A percentile compares a stretch with the other conserved stretches of the same genome.
Evolutionary conservation across 2,113 vertebrate genomes (phyloP).

Genomic region (Platycercus adscitus): DNA sequence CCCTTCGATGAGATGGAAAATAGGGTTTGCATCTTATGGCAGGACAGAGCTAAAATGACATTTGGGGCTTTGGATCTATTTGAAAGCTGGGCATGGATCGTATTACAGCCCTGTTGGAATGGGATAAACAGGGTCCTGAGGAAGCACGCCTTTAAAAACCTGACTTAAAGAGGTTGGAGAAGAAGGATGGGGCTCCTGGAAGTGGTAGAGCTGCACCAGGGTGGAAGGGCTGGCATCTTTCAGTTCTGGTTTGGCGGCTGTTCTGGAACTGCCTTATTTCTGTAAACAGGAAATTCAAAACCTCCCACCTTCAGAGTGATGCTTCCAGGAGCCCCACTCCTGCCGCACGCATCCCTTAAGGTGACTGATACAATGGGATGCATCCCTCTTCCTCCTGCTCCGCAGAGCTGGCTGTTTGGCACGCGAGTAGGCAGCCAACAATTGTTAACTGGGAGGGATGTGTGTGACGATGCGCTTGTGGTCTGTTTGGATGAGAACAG

Average conservation of each 20-base stretch:
- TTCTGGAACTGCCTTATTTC: not conserved
- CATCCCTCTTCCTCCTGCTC: not conserved
- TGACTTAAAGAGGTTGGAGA: not conserved
- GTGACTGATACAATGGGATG: not conserved
- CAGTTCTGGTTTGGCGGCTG: slow-evolving; percentile 27
- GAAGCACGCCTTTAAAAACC: not conserved
- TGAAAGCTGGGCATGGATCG: not conserved
- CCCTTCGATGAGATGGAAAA: not conserved
- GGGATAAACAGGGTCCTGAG: not conserved
- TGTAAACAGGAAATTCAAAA: not conserved
- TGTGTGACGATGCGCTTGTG: not conserved
- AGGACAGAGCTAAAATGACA: not conserved
- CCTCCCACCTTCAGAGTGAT: not conserved
- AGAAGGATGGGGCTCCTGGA: not conserved
- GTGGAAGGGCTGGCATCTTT: not conserved
- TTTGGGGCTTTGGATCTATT: not conserved
- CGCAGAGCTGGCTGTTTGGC: not conserved
- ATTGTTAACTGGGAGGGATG: not conserved
- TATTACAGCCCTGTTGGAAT: not conserved
- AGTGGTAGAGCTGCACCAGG: not conserved
- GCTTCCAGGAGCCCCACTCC: not conserved
- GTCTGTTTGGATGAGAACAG: not conserved
- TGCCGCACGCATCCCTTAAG: not conserved
- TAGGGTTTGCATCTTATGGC: not conserved
- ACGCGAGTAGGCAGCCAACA: not conserved